Base-by-base conservation (phyloP, 35 echinoderm and acorn worm genomes). In the Stichopus chloronotus region DNA sequence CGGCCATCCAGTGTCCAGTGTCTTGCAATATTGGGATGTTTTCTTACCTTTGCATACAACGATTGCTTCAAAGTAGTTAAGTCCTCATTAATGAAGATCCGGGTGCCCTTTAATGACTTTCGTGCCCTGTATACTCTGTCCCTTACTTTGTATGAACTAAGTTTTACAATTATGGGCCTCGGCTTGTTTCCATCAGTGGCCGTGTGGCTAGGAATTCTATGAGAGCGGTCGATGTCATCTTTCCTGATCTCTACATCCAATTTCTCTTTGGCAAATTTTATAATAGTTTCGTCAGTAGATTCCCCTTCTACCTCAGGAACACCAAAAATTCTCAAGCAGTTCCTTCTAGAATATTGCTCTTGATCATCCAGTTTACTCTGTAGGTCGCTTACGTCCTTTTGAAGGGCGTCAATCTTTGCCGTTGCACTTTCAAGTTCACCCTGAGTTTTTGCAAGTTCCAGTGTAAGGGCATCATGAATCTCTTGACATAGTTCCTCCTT, bases 81-180 rank as follows among this genome's bases (percentile, higher is more conserved):
- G 76, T 78, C 76, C 76, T 78, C 76, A 78, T n/a, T 78, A 78
- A 78, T 78, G 76, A 78, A 78, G 76, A 78, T 78, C 21, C 4
- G 76, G 76, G 76, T 78, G 19, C 76, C 17, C 4, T 71, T 71
- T 4, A 71, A 71, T 4, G 65, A 71, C 4, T n/a, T 71, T 71
- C 65, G 65, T 71, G 65, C 65, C 65, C 76, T 78, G 5, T 21
- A 78, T 78, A 78, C 76, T 78, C 76, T 11, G 76, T 78, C 76
- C 76, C 19, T 78, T 21, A 78, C 76, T 24, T 78, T 78, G 76
- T 4, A 78, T 0, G 76, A 21, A 78, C 14, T 78, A 0, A 78
- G 17, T 78, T 78, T 78, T 78, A 78, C 76, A 78, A 78, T 78
- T 24, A 78, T 22, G 0, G 12, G 20, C 17, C 76, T 78, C 20